Percentiles rank a stretch among this genome's conserved stretches.
Conservation (phyloP, 2,113 vertebrate genomes). For the Poecilia latipinna region DNA sequence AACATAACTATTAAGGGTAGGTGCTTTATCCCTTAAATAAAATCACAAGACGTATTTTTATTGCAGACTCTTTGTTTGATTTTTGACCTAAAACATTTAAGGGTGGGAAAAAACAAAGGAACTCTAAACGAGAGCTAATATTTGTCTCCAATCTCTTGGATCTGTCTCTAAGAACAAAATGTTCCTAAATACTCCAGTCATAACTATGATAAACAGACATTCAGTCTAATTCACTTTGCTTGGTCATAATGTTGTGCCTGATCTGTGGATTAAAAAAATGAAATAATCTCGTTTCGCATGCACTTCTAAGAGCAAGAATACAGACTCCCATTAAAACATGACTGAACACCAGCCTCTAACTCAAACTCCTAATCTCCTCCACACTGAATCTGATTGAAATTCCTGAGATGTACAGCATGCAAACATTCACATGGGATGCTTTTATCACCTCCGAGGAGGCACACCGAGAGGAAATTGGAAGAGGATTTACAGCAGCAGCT, state of each 20-base stretch:
- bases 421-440: constrained; percentile 51
- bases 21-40: too few species aligned
- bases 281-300: background rate
- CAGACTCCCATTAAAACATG: constrained; percentile 8
- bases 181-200: background rate
- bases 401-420: constrained; percentile 39
- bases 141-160: too few species aligned
- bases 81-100: too few species aligned
- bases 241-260: background rate
- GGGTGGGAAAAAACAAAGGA: too few species aligned
- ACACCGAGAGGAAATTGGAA: constrained; percentile 21
- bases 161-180: background rate
- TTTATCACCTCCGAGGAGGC: constrained; percentile 48
- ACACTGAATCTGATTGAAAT: constrained; percentile 50
- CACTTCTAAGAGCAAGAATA: background rate
- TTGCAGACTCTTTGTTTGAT: too few species aligned
- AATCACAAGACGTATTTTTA: too few species aligned
- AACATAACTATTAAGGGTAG: too few species aligned
- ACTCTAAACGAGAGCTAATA: too few species aligned
- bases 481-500: constrained; percentile 44
- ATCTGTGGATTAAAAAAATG: background rate
- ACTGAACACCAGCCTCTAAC: constrained; percentile 7
- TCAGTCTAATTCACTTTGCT: background rate
- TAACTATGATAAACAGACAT: background rate
- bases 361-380: constrained; percentile 50